Evolutionary conservation across 2,113 vertebrate species (phyloP), one percentile per base, ranked within the genome.

Genomic region (Dromiciops gliroides): DNA sequence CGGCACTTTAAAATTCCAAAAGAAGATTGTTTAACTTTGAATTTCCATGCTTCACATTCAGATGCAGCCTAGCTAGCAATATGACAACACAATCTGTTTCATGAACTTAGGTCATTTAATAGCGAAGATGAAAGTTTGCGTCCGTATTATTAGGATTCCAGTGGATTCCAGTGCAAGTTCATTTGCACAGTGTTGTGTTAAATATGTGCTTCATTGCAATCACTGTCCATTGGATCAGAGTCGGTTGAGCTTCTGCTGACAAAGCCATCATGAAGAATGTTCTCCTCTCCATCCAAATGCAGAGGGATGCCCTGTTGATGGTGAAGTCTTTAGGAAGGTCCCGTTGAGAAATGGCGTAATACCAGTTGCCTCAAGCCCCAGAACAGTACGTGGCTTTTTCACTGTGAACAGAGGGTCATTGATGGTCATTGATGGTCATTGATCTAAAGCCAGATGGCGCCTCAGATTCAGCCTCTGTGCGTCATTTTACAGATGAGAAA

Each of bases 401-500:
- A n/a, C n/a, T n/a, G 67, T 44, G n/a, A 83, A 44, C 8, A 44
- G 44, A 44, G 19, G 19, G 8, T 83, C n/a, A 8, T 44, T 23
- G n/a, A 83, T 44, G n/a, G n/a, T n/a, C n/a, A n/a, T n/a, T n/a
- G n/a, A n/a, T n/a, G 19, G 8, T 83, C n/a, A 8, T 44, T 23
- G n/a, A 83, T 44, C 67, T 44, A 83, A 83, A 83, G 37, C n/a
- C n/a, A 23, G 5, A 83, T 83, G 67, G 19, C 6, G 23, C 67
- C 67, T 83, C 67, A 83, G 14, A 44, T 44, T 44, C 37, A 83
- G 37, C n/a, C 14, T 37, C n/a, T n/a, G 60, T 19, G 37, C 60
- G 12, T 67, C 37, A 37, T 24, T 95, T 96, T 95, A 60, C 3
- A 92, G 19, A 48, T 93, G 14, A 95, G 28, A 51, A 96, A 83